A percentile compares a stretch with the other conserved stretches of the same genome.
Evolutionary conservation across 2,113 vertebrate genomes (phyloP).

Genomic region (Columba janthina): DNA sequence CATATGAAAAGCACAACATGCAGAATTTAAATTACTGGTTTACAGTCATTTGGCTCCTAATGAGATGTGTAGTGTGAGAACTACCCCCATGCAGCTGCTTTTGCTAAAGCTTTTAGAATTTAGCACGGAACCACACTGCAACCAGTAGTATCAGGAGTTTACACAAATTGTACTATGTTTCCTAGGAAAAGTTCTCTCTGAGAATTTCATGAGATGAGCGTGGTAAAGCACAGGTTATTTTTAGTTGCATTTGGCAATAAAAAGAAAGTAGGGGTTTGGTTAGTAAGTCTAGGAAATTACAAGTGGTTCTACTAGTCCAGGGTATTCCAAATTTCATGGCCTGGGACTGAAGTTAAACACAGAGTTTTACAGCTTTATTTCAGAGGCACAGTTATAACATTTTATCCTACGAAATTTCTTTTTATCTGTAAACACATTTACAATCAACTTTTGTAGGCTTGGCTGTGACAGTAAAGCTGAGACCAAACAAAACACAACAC

Average conservation of each 20-base stretch:
- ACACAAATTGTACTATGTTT: not conserved
- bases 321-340: not conserved
- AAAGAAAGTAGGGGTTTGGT: not conserved
- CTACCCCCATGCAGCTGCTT: not conserved
- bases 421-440: conserved; percentile 28
- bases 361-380: not conserved
- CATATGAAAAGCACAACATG: not conserved
- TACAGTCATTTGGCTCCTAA: not conserved
- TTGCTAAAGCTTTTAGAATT: not conserved
- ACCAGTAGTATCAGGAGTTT: not conserved
- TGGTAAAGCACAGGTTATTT: not conserved
- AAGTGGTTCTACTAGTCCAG: not conserved
- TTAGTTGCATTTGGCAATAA: not conserved
- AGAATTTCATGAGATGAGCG: not conserved
- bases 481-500: not conserved
- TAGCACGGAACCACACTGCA: not conserved
- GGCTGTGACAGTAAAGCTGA: not conserved
- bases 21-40: not conserved
- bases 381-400: not conserved
- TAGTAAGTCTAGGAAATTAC: not conserved
- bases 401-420: not conserved
- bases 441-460: not conserved
- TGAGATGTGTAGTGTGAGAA: not conserved
- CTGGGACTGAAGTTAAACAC: not conserved
- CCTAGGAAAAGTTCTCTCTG: not conserved